phyloP scores from a whole-genome alignment of 2,888 invertebrate genomes.

The Rhorus exstirpatorius region DNA sequence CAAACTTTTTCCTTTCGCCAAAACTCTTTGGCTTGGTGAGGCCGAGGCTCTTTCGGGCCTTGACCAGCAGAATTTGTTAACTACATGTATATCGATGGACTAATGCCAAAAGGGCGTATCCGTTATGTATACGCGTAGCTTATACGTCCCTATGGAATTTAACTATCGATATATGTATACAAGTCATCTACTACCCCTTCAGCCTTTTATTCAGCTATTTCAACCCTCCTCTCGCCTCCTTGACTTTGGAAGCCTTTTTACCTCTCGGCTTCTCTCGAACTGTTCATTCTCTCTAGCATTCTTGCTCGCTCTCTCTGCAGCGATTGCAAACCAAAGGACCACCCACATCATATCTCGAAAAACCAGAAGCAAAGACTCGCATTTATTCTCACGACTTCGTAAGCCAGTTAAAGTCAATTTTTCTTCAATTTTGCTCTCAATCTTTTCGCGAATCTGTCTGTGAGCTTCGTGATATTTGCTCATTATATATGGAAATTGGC shows the following conservation, averaged over 20 bases:
- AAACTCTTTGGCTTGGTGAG: constrained; percentile 28
- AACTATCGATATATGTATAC: constrained; percentile 2
- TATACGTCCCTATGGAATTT: too few relatives aligned
- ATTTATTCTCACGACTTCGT: not conserved
- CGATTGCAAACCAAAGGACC: constrained; percentile 35
- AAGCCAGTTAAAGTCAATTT: not conserved
- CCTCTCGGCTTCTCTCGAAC: constrained; percentile 34
- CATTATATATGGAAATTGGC: not conserved
- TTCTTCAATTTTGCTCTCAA: not conserved
- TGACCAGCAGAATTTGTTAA: constrained; percentile 21
- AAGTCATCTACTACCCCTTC: constrained; percentile 43
- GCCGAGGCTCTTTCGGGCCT: constrained; percentile 7
- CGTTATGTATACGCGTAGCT: too few relatives aligned
- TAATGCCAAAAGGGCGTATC: too few relatives aligned
- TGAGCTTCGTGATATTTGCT: constrained; percentile 2
- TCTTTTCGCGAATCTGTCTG: not conserved
- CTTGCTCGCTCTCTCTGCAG: not conserved
- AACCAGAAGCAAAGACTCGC: not conserved
- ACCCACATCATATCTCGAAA: not conserved
- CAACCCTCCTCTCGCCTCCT: constrained; percentile 12
- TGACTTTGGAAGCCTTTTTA: constrained; percentile 28
- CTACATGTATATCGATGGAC: not conserved
- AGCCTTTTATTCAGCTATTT: constrained; percentile 64
- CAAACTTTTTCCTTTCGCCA: constrained; percentile 77
- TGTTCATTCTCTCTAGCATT: too few relatives aligned